These are phyloP conservation scores for Elanoides forficatus DNA, from an alignment of 2,113 vertebrate species.

Conservation along the genomic window DNA sequence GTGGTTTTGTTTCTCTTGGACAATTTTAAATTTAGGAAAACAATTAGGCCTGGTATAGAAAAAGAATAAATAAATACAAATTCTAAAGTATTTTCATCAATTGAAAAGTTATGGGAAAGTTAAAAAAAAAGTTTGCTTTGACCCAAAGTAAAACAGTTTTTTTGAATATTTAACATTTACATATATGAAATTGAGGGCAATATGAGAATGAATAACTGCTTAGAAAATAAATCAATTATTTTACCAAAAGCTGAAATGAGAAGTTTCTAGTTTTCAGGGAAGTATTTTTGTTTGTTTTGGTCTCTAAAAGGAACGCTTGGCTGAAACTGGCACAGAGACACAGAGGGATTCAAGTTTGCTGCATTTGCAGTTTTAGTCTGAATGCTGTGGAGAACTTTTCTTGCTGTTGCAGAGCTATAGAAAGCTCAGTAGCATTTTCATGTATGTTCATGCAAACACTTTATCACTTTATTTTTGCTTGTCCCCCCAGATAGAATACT, in stretches of 20 bases:
- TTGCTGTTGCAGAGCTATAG: background rate
- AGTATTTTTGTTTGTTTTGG: slow-evolving; percentile 38
- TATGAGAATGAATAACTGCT: background rate
- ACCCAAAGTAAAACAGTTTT: background rate
- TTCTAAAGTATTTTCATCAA: background rate
- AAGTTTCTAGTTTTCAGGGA: background rate
- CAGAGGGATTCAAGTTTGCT: background rate
- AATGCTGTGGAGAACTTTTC: background rate
- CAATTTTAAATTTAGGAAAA: background rate
- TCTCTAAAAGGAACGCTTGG: background rate
- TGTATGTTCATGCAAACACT: background rate
- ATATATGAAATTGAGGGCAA: background rate
- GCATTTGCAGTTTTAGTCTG: background rate
- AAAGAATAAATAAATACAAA: background rate
- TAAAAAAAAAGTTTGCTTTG: background rate
- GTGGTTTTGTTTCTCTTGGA: background rate
- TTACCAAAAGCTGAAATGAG: background rate
- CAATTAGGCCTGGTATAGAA: background rate
- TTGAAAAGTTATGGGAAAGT: background rate
- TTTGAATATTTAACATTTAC: background rate
- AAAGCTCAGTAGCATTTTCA: background rate
- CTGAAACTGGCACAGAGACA: slow-evolving; percentile 43
- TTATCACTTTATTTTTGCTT: background rate
- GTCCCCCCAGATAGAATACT: slow-evolving; percentile 25
- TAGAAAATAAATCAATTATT: background rate